phyloP scores from a whole-genome alignment of 1,140 invertebrate species.

The Bombus affinis region DNA sequence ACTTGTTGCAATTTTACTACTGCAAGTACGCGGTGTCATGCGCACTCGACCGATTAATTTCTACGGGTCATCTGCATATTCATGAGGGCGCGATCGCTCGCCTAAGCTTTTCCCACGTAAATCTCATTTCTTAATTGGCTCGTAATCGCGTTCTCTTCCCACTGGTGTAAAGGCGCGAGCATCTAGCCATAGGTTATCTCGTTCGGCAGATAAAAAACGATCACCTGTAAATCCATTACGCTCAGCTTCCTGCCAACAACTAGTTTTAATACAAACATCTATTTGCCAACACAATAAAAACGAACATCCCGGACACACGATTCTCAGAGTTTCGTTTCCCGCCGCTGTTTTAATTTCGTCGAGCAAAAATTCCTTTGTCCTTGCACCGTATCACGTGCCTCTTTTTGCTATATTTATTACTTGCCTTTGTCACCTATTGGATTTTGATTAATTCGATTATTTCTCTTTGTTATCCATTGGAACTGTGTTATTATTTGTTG shows the following conservation, averaged over 20 bases:
- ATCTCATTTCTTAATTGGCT: conserved; percentile 46
- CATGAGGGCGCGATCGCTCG: conserved; percentile 33
- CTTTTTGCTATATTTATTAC: neutral
- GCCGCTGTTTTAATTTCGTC: neutral
- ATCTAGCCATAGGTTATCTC: conserved; percentile 12
- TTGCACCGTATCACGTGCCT: too few species aligned
- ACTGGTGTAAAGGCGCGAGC: neutral
- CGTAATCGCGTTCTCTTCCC: conserved; percentile 21
- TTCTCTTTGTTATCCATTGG: neutral
- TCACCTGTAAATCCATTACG: conserved; percentile 9
- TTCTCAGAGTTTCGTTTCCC: neutral
- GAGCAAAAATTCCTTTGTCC: neutral
- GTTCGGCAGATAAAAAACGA: neutral
- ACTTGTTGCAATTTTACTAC: neutral
- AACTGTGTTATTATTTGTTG: neutral
- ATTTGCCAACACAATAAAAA: neutral
- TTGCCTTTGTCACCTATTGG: neutral
- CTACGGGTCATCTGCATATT: conserved; percentile 46
- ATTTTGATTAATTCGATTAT: neutral
- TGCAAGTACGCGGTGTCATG: neutral
- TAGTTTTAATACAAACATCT: neutral
- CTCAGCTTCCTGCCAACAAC: conserved; percentile 4
- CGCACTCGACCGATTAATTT: conserved; percentile 11
- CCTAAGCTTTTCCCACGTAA: conserved; percentile 47
- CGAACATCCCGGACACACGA: neutral